Percentiles rank a stretch among this genome's conserved stretches.
Conservation (phyloP, 1,140 invertebrate genomes). For the Cryptotermes secundus region DNA sequence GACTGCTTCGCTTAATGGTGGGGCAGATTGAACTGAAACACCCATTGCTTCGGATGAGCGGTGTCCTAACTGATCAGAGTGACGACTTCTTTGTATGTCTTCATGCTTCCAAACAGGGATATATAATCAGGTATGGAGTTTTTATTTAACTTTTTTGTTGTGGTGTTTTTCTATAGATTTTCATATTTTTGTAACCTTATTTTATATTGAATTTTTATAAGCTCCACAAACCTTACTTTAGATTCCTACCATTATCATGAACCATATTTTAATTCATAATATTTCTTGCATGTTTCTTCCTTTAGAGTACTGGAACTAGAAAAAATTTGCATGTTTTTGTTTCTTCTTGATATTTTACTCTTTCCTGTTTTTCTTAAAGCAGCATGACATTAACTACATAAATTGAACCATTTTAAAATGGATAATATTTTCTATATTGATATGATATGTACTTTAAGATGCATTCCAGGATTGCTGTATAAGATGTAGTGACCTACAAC, state of each 20-base stretch:
- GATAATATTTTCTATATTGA: not conserved
- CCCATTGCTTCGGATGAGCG: constrained; percentile 28
- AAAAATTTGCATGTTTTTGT: not conserved
- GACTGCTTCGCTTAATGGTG: constrained; percentile 36
- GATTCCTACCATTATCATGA: too few species aligned
- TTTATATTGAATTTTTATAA: constrained; percentile 15
- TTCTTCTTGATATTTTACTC: not conserved
- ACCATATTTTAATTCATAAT: not conserved
- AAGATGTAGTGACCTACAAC: not conserved
- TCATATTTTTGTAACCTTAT: constrained; percentile 10
- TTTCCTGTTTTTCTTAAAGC: not conserved
- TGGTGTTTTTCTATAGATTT: constrained; percentile 32
- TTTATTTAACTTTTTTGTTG: not conserved
- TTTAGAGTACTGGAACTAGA: not conserved
- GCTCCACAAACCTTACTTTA: not conserved
- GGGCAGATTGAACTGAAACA: constrained; percentile 26
- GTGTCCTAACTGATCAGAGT: constrained; percentile 33
- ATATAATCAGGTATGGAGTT: constrained; percentile 36
- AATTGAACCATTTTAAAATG: not conserved
- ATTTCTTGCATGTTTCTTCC: not conserved
- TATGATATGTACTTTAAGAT: not conserved
- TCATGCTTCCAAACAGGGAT: constrained; percentile 35
- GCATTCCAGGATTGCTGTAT: constrained; percentile 7
- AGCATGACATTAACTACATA: not conserved
- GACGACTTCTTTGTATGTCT: constrained; percentile 38